Percentiles rank a stretch among this genome's conserved stretches.
Conservation (phyloP, 1,140 invertebrate genomes). For the Elymnias hypermnestra region DNA sequence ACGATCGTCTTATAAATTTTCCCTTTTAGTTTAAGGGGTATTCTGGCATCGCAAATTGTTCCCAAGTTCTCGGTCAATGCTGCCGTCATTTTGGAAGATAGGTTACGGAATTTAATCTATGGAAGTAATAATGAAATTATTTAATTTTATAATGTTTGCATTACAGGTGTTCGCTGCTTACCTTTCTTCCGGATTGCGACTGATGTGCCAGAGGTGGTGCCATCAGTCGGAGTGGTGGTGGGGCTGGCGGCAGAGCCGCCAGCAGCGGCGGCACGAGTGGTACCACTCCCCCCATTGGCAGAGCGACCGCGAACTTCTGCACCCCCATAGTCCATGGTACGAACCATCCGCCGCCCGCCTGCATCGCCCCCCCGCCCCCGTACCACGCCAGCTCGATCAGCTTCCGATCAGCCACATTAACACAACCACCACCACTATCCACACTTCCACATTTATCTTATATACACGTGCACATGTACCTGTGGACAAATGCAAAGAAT, state of each 20-base stretch:
- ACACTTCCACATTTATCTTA: slow-evolving; percentile 29
- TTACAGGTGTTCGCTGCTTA: slow-evolving; percentile 27
- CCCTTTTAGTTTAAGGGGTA: too few relatives aligned
- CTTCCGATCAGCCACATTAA: slow-evolving; percentile 41
- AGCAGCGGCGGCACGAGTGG: slow-evolving; percentile 58
- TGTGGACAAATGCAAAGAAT: slow-evolving; percentile 36
- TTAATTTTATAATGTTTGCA: too few relatives aligned
- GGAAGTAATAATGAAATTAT: slow-evolving; percentile 5
- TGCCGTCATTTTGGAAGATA: too few relatives aligned
- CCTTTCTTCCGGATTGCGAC: slow-evolving; percentile 49
- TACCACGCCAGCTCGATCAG: slow-evolving; percentile 69
- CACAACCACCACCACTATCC: slow-evolving; percentile 31
- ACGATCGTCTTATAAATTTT: too few relatives aligned
- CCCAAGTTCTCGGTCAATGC: too few relatives aligned
- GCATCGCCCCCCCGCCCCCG: slow-evolving; percentile 59
- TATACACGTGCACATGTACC: slow-evolving; percentile 56
- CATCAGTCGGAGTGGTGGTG: slow-evolving; percentile 53
- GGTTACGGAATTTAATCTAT: too few relatives aligned
- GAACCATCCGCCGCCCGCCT: slow-evolving; percentile 65
- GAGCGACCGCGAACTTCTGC: slow-evolving; percentile 63
- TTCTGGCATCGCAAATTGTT: too few relatives aligned
- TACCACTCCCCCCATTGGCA: slow-evolving; percentile 64
- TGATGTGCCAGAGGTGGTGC: slow-evolving; percentile 48
- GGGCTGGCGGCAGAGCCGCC: slow-evolving; percentile 52
- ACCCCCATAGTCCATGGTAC: slow-evolving; percentile 62